These are phyloP conservation scores for Ophiothrix spiculata DNA, from an alignment of 35 echinoderm and acorn worm species.

Conservation along the genomic window DNA sequence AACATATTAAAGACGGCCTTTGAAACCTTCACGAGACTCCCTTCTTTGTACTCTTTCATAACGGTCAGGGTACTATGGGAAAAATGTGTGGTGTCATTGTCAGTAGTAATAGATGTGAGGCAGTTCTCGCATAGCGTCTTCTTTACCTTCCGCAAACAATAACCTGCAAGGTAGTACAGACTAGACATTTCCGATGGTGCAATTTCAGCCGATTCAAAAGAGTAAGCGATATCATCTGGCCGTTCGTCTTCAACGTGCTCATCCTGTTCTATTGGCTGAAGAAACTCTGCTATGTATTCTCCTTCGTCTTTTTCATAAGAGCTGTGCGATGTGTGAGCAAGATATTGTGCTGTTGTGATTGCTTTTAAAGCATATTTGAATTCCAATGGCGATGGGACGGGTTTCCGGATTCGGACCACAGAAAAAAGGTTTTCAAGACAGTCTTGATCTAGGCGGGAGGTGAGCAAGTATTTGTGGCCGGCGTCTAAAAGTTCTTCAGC, in stretches of 20 bases:
- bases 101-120: background rate
- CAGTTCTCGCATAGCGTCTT: background rate
- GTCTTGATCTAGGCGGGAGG: slow-evolving; percentile 49
- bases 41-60: slow-evolving; percentile 16
- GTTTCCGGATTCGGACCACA: slow-evolving; percentile 51
- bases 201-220: background rate
- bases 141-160: slow-evolving; percentile 15
- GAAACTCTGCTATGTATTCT: slow-evolving; percentile 56
- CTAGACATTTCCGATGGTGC: slow-evolving; percentile 23
- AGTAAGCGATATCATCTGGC: background rate
- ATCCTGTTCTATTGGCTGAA: slow-evolving; percentile 16
- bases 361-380: slow-evolving; percentile 51
- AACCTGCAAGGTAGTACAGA: slow-evolving; percentile 45
- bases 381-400: slow-evolving; percentile 53
- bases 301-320: slow-evolving; percentile 52
- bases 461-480: slow-evolving; percentile 55
- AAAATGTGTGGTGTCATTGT: background rate
- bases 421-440: slow-evolving; percentile 67
- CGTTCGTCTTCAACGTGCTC: background rate
- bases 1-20: slow-evolving; percentile 22
- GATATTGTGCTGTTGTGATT: slow-evolving; percentile 33
- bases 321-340: slow-evolving; percentile 16
- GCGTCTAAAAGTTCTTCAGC: slow-evolving; percentile 41
- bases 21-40: slow-evolving; percentile 9
- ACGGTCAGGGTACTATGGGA: background rate